These are phyloP conservation scores for Crotalus viridis DNA, from an alignment of 2,113 vertebrate species.

Conservation along the genomic window DNA sequence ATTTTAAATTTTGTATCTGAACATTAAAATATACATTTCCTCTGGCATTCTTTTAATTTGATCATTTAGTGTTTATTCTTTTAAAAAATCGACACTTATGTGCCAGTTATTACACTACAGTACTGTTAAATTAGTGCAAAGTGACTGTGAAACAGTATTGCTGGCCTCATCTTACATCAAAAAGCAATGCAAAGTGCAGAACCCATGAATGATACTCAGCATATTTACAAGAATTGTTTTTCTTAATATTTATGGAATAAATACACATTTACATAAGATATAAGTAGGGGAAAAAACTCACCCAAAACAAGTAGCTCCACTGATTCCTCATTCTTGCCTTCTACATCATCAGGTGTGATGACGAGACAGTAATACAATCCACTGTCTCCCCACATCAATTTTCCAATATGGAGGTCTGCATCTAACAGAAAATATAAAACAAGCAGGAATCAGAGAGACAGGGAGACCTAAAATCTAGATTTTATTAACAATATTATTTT, in stretches of 20 bases:
- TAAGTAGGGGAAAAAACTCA: slow-evolving; percentile 59
- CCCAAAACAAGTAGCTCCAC: slow-evolving; percentile 93
- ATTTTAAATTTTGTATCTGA: not conserved
- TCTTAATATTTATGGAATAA: not conserved
- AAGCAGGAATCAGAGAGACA: not conserved
- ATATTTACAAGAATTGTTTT: slow-evolving; percentile 25
- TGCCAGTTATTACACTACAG: not conserved
- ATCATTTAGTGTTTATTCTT: not conserved
- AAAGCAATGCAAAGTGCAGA: slow-evolving; percentile 55
- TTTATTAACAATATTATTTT: not conserved
- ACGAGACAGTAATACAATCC: slow-evolving; percentile 95
- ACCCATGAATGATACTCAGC: slow-evolving; percentile 30
- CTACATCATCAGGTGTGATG: slow-evolving; percentile 87
- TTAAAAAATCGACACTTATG: not conserved
- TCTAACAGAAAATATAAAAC: slow-evolving; percentile 70
- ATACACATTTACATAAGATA: slow-evolving; percentile 6
- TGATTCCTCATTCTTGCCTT: slow-evolving; percentile 88
- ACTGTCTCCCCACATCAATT: slow-evolving; percentile 96
- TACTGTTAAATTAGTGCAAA: not conserved
- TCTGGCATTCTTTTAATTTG: not conserved
- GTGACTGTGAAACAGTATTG: not conserved
- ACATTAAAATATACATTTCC: not conserved
- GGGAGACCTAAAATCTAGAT: not conserved
- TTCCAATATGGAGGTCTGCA: slow-evolving; percentile 91
- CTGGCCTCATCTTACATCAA: slow-evolving; percentile 1